phyloP scores from a whole-genome alignment of 1,140 invertebrate genomes.

The Stegodyphus mimosarum region DNA sequence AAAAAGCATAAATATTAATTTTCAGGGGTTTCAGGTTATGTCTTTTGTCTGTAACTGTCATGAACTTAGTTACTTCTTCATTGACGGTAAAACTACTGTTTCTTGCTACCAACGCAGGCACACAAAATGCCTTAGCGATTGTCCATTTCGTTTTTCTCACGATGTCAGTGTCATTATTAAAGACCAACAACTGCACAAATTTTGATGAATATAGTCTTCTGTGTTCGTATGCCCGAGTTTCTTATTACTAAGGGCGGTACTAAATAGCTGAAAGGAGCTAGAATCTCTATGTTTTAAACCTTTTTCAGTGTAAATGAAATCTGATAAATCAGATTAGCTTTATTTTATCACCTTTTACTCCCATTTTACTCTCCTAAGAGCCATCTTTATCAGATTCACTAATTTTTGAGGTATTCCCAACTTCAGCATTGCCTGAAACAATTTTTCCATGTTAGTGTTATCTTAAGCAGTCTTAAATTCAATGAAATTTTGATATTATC shows the following conservation, averaged over 20 bases:
- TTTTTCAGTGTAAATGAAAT: not conserved
- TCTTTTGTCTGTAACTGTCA: not conserved
- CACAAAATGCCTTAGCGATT: not conserved
- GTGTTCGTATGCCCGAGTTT: not conserved
- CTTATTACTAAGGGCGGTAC: not conserved
- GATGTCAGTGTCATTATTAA: not conserved
- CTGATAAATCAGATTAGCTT: not conserved
- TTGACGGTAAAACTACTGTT: not conserved
- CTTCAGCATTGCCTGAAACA: not conserved
- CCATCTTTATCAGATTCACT: not conserved
- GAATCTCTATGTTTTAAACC: not conserved
- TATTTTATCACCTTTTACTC: not conserved
- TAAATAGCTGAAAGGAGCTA: not conserved
- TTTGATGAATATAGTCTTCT: not conserved
- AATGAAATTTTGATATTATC: not conserved
- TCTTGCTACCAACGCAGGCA: not conserved
- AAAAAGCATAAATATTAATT: not conserved
- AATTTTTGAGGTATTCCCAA: conserved; percentile 1
- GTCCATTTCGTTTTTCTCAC: not conserved
- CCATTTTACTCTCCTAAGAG: not conserved
- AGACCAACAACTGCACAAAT: not conserved
- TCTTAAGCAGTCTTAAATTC: not conserved
- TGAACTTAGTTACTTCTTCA: conserved; percentile 1
- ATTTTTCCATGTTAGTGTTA: not conserved
- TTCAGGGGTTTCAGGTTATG: not conserved